Evolutionary conservation across 2,888 invertebrate species (phyloP), one percentile per base, ranked within the genome.

Genomic region (Dasysyrphus albostriatus): DNA sequence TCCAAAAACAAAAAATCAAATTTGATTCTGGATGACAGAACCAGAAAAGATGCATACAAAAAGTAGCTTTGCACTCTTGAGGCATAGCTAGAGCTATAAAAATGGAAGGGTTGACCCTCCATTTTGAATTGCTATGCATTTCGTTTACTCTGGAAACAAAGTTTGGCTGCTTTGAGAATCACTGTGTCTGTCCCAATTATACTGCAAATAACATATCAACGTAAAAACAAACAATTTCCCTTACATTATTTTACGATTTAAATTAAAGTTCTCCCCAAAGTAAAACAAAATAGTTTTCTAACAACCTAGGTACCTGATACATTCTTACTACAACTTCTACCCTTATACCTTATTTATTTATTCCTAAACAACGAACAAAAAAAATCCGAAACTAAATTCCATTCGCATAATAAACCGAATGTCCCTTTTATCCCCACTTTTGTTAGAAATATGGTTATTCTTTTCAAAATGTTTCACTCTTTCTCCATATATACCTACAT

Each of bases 391-490:
- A 65, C 47, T 5, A 32, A 65, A 65, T 32, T 47, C 16, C 44
- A 65, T 32, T 9, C 32, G 16, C 16, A 32, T 65, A 32, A 65
- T 47, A 65, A 19, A 10, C 37, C 37, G 6, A 12, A 47, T n/a
- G 0, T 10, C 5, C 42, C n/a, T 12, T 29, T 29, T 8, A 14
- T 32, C 65, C 24, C 9, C 2, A 29, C 9, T 47, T 7, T 47
- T 29, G 39, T 24, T 61, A 42, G 42, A 29, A 44, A 65, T 32
- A 61, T 47, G 47, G 7, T 6, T n/a, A 16, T 65, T 47, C 65
- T 65, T 65, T 47, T 47, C 16, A 47, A 65, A 47, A 32, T 47
- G 16, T 65, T 29, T 42, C 14, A 24, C 10, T 10, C 29, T n/a
- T 6, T 42, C n/a, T 47, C 63, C 16, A n/a, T 6, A 5, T 32